Conservation (phyloP, 1,140 invertebrate genomes). For the Adelges cooleyi region DNA sequence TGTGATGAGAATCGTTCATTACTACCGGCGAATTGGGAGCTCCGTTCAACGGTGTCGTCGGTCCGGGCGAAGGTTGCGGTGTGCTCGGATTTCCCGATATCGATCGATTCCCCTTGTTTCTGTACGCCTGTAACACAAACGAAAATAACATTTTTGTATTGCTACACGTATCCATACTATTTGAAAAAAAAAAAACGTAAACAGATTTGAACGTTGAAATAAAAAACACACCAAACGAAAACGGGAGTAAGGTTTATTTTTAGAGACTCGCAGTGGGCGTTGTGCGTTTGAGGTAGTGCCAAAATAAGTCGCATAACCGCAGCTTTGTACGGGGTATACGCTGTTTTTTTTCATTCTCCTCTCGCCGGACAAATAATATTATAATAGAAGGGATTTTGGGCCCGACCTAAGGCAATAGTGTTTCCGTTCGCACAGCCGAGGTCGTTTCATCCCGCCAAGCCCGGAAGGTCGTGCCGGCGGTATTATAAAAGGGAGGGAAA, state of each 20-base stretch:
- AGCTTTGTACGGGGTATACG: too few species aligned
- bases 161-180: not conserved
- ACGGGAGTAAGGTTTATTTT: too few species aligned
- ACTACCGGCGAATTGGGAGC: constrained; percentile 12
- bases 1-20: not conserved
- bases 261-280: not conserved
- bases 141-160: not conserved
- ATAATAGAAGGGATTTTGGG: too few species aligned
- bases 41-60: constrained; percentile 10
- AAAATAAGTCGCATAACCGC: not conserved
- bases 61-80: constrained; percentile 13
- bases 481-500: too few species aligned
- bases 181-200: not conserved
- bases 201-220: not conserved
- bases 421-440: too few species aligned
- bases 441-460: too few species aligned
- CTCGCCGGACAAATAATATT: too few species aligned
- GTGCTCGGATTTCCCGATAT: not conserved
- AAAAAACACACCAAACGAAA: too few species aligned
- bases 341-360: too few species aligned
- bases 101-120: constrained; percentile 18
- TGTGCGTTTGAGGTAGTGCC: not conserved
- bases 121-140: constrained; percentile 3
- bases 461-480: too few species aligned
- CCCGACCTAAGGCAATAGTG: too few species aligned